These are phyloP conservation scores for Eudyptes chrysolophus DNA, from an alignment of 2,113 vertebrate genomes.

Conservation along the genomic window DNA sequence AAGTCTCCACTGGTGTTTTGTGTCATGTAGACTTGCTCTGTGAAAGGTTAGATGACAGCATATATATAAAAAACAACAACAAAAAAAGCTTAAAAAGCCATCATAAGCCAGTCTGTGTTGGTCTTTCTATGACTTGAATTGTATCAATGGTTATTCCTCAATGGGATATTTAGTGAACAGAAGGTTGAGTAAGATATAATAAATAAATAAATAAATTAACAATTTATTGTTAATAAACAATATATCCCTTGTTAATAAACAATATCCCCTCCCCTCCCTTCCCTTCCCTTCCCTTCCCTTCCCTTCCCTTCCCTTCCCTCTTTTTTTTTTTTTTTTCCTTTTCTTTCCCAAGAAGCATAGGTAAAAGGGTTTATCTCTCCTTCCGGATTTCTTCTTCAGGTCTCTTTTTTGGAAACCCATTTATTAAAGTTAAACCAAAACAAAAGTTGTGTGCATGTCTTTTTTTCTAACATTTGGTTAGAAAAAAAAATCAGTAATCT, in stretches of 20 bases:
- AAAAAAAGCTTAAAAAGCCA: neutral
- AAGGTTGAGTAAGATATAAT: neutral
- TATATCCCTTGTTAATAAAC: too few relatives aligned
- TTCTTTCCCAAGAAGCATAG: neutral
- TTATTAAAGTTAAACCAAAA: neutral
- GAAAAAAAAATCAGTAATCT: neutral
- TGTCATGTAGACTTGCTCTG: neutral
- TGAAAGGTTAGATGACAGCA: neutral
- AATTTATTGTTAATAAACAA: neutral
- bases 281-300: too few relatives aligned
- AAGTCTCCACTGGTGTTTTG: neutral
- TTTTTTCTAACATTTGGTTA: neutral
- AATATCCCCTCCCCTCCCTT: too few relatives aligned
- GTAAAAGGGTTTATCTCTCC: neutral
- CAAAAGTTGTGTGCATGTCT: rapidly evolving
- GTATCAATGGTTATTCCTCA: neutral
- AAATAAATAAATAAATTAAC: neutral
- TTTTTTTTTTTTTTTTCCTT: neutral
- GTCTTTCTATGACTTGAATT: neutral
- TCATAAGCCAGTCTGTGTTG: neutral
- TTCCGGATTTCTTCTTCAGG: neutral
- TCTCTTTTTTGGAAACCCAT: neutral
- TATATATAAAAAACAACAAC: neutral
- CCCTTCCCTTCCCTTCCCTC: too few relatives aligned
- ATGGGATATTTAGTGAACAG: neutral